Percentiles rank a stretch among this genome's conserved stretches.
Evolutionary conservation across 2,113 vertebrate species (phyloP).

Genomic region (Sciurus niger): DNA sequence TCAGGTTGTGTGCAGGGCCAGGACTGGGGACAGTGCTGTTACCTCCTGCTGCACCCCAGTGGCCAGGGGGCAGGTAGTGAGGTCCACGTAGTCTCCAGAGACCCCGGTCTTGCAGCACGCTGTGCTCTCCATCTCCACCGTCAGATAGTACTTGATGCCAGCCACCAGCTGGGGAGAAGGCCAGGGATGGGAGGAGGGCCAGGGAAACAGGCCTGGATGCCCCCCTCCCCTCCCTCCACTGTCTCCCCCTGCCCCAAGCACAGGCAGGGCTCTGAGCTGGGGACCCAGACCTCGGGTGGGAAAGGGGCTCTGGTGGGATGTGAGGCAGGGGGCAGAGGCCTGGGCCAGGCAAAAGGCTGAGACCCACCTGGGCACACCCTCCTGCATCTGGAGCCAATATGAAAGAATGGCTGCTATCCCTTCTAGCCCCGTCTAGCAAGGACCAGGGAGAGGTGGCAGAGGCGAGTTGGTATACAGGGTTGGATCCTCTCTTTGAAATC

Average conservation of each 20-base stretch:
- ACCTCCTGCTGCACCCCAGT: slow-evolving; percentile 86
- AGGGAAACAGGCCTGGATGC: not conserved
- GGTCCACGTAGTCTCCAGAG: slow-evolving; percentile 81
- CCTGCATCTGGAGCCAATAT: not conserved
- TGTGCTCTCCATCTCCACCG: slow-evolving; percentile 90
- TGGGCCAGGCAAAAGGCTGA: not conserved
- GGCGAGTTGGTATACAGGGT: not conserved
- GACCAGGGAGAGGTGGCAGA: not conserved
- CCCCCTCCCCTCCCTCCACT: not conserved
- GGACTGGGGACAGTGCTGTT: not conserved
- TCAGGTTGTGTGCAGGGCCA: not conserved
- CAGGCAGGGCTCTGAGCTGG: not conserved
- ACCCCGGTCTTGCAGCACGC: slow-evolving; percentile 89
- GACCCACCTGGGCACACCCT: not conserved
- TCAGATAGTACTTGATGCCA: slow-evolving; percentile 91
- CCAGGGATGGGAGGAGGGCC: not conserved
- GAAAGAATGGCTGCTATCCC: not conserved
- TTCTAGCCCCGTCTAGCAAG: not conserved
- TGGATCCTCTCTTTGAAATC: not conserved
- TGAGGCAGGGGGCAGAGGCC: not conserved
- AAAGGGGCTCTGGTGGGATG: not conserved
- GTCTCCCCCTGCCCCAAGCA: not conserved
- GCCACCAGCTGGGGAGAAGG: slow-evolving; percentile 88
- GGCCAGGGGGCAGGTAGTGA: slow-evolving; percentile 86
- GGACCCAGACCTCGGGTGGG: not conserved